Conservation (phyloP, 2,888 invertebrate species). For the Acanthacorydalis orientalis region DNA sequence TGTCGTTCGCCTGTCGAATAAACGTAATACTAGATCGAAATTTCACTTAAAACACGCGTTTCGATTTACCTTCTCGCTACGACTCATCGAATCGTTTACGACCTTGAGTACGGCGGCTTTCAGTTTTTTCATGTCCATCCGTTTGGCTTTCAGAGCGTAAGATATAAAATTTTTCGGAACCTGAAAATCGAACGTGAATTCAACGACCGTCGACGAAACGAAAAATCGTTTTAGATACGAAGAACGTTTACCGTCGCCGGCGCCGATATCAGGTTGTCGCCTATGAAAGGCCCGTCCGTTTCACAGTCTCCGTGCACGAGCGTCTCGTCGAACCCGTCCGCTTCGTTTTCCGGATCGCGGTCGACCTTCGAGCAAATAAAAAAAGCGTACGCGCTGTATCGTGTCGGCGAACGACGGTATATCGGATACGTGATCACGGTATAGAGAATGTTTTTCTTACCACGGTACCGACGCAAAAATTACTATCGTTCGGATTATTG, state of each 20-base stretch:
- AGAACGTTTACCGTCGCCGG: constrained; percentile 37
- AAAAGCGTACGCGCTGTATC: too few relatives aligned
- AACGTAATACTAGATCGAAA: constrained; percentile 23
- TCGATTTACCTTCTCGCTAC: constrained; percentile 21
- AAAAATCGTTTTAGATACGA: constrained; percentile 1
- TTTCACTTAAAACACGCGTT: constrained; percentile 12
- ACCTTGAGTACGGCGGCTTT: constrained; percentile 60
- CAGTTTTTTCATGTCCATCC: constrained; percentile 69
- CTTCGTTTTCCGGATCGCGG: constrained; percentile 18
- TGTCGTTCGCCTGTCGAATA: too few relatives aligned
- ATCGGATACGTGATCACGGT: too few relatives aligned
- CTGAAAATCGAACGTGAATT: constrained; percentile 22
- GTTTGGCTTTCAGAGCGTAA: constrained; percentile 70
- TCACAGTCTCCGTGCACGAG: too few relatives aligned
- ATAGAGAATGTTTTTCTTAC: constrained; percentile 12
- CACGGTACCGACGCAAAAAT: constrained; percentile 29
- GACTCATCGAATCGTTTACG: constrained; percentile 24
- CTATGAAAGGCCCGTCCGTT: constrained; percentile 18
- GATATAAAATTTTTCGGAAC: constrained; percentile 56
- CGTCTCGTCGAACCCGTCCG: constrained; percentile 11
- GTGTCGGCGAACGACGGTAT: too few relatives aligned
- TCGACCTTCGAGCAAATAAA: neutral
- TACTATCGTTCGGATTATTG: constrained; percentile 34
- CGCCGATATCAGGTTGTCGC: constrained; percentile 43
- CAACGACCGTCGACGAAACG: too few relatives aligned